These are phyloP conservation scores for Geotrypetes seraphini DNA, from an alignment of 2,797 vertebrate species.

Conservation along the genomic window DNA sequence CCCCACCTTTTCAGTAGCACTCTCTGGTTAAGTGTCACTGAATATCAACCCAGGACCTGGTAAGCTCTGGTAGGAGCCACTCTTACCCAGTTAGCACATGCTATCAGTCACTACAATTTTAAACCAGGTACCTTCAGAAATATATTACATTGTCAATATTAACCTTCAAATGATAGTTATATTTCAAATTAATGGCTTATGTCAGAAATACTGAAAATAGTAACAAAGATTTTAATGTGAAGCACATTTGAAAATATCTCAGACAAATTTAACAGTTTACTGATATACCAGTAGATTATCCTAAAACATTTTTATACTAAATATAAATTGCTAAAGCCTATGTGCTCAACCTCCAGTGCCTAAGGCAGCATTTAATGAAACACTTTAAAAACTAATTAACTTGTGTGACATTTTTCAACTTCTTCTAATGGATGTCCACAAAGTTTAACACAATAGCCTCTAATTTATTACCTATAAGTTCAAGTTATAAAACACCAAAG, in stretches of 20 bases:
- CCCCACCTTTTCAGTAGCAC: no score
- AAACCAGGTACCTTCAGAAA: neutral
- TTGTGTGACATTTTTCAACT: slow-evolving; percentile 1
- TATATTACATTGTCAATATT: neutral
- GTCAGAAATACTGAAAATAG: neutral
- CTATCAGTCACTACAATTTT: no score
- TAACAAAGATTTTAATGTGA: neutral
- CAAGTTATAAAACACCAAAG: no score
- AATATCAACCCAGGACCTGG: no score
- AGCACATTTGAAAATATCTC: neutral
- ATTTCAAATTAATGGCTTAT: accelerated
- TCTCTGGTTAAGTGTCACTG: no score
- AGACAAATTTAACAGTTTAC: neutral
- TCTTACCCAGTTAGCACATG: no score
- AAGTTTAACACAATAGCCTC: no score
- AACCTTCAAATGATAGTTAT: neutral
- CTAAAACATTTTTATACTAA: neutral
- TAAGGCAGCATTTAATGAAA: slow-evolving; percentile 1
- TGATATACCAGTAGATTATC: neutral
- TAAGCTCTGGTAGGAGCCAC: no score
- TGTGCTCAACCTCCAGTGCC: neutral
- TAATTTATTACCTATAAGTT: no score
- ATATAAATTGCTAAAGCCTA: neutral
- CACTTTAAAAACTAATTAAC: neutral
- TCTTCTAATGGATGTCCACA: no score